Evolutionary conservation across 92 coral and sea anemone species (phyloP).

Genomic region (Umimayanthus kanabou): DNA sequence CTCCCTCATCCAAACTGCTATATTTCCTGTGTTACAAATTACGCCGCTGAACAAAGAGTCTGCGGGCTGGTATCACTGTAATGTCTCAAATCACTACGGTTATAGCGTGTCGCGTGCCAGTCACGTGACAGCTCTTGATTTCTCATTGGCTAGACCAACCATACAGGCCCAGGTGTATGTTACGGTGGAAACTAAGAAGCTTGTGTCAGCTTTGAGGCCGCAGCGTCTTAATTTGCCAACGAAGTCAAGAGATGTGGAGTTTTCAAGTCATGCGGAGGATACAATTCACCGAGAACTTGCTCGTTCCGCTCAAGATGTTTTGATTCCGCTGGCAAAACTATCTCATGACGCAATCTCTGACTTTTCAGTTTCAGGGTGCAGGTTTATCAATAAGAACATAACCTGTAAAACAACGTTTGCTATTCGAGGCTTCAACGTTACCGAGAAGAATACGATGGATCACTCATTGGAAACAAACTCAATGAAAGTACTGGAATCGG

Average conservation of each 20-base stretch:
- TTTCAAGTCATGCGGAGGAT: background rate
- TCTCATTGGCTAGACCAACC: conserved; percentile 57
- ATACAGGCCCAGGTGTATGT: conserved; percentile 32
- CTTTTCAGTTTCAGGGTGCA: conserved; percentile 30
- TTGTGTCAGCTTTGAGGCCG: background rate
- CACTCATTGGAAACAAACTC: conserved; percentile 54
- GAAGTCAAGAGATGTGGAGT: background rate
- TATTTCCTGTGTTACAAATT: conserved; percentile 54
- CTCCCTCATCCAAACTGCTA: conserved; percentile 38
- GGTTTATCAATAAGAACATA: conserved; percentile 3
- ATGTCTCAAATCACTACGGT: conserved; percentile 68
- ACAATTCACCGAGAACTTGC: background rate
- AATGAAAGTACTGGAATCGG: conserved; percentile 58
- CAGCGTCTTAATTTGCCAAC: background rate
- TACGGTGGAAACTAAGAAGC: conserved; percentile 13
- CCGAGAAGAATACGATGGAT: conserved; percentile 39
- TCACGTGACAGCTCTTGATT: conserved; percentile 56
- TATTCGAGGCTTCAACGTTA: conserved; percentile 51
- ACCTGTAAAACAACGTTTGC: conserved; percentile 57
- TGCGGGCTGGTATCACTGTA: conserved; percentile 73
- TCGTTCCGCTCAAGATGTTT: conserved; percentile 19
- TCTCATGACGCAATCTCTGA: conserved; percentile 42
- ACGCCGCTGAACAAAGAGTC: conserved; percentile 18
- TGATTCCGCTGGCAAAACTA: conserved; percentile 47
- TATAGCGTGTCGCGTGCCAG: conserved; percentile 54